Evolutionary conservation across 2,888 invertebrate genomes (phyloP).

Genomic region (Acleris literana): DNA sequence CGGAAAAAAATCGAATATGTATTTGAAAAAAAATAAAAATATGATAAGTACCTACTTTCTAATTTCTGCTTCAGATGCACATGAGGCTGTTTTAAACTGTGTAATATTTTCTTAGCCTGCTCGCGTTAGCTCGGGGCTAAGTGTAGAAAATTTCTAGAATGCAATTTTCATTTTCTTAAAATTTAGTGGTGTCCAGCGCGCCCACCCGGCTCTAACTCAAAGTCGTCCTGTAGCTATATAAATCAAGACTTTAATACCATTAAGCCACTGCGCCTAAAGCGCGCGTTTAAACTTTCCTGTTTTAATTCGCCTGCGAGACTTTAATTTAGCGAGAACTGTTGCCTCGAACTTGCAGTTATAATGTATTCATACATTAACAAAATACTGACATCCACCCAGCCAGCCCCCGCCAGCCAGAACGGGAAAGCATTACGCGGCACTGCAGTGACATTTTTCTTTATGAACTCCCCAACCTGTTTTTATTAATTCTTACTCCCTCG

Average conservation of each 20-base stretch:
- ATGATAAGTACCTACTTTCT: too few relatives aligned
- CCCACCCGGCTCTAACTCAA: conserved; percentile 51
- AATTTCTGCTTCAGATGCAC: too few relatives aligned
- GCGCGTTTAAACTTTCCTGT: conserved; percentile 68
- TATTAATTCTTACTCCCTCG: conserved; percentile 67
- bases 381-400: conserved; percentile 58
- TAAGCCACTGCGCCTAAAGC: conserved; percentile 70
- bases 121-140: conserved; percentile 10
- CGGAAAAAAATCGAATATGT: too few relatives aligned
- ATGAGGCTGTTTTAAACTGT: conserved; percentile 1
- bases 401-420: conserved; percentile 49
- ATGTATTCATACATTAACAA: conserved; percentile 72
- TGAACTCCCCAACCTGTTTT: conserved; percentile 68
- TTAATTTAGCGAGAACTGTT: conserved; percentile 74
- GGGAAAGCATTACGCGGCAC: conserved; percentile 67
- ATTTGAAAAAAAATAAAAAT: too few relatives aligned
- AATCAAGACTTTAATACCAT: conserved; percentile 77
- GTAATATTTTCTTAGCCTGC: conserved; percentile 9
- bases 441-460: conserved; percentile 78
- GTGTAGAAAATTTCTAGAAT: conserved; percentile 9
- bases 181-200: conserved; percentile 21
- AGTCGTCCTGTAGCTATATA: conserved; percentile 59
- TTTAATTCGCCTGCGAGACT: conserved; percentile 73
- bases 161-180: conserved; percentile 26
- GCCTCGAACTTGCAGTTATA: conserved; percentile 64